A percentile compares a stretch with the other conserved stretches of the same genome.
Conservation (phyloP, 2,888 invertebrate genomes). For the Smittia sp. region DNA sequence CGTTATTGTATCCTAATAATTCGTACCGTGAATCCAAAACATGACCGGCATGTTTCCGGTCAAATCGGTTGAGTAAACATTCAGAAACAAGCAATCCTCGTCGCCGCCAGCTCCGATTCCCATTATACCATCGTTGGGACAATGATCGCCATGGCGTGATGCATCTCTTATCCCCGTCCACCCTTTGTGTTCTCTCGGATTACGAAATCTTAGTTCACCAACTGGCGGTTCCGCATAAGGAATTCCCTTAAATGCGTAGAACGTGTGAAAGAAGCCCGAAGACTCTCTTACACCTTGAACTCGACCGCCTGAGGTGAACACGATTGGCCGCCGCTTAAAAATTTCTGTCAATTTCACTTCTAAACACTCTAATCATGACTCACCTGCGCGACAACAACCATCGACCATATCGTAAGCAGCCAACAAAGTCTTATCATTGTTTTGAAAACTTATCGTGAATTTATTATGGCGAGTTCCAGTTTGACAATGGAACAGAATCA, state of each 20-base stretch:
- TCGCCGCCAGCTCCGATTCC: slow-evolving; percentile 33
- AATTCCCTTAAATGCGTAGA: slow-evolving; percentile 40
- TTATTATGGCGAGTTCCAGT: neutral
- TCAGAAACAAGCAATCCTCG: slow-evolving; percentile 43
- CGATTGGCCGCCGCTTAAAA: neutral
- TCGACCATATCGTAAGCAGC: neutral
- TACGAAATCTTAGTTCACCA: slow-evolving; percentile 41
- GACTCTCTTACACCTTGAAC: neutral
- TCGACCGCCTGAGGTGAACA: slow-evolving; percentile 7
- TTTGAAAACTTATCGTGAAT: neutral
- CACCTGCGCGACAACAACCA: neutral
- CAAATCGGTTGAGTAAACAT: slow-evolving; percentile 42
- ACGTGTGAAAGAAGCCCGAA: slow-evolving; percentile 15
- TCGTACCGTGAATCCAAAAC: slow-evolving; percentile 43
- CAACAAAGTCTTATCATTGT: neutral
- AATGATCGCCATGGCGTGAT: slow-evolving; percentile 24
- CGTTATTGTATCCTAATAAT: too few species aligned
- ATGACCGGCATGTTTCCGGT: slow-evolving; percentile 41
- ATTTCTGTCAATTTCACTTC: neutral
- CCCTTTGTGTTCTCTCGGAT: slow-evolving; percentile 37
- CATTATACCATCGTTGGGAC: slow-evolving; percentile 34
- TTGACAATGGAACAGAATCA: too few species aligned
- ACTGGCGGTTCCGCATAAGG: slow-evolving; percentile 43
- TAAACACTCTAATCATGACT: neutral
- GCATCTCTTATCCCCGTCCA: slow-evolving; percentile 42